These are phyloP conservation scores for Lanistes nyassanus DNA, from an alignment of 1,140 invertebrate species.

Conservation along the genomic window DNA sequence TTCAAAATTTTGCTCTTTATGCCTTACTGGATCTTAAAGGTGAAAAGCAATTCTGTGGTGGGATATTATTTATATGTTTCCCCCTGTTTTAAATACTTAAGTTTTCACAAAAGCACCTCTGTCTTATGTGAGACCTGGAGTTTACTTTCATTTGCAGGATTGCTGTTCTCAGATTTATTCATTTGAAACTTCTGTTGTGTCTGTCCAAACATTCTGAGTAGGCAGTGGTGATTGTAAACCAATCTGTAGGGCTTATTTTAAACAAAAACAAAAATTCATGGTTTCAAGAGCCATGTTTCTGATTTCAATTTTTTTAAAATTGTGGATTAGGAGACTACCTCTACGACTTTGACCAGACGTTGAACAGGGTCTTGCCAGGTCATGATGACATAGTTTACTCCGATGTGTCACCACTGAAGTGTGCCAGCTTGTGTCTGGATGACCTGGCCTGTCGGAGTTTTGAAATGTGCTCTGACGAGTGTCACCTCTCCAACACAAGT, in stretches of 20 bases:
- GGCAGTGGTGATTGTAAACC: neutral
- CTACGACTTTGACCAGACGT: slow-evolving; percentile 36
- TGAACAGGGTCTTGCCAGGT: slow-evolving; percentile 19
- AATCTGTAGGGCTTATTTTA: no score
- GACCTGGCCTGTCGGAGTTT: slow-evolving; percentile 36
- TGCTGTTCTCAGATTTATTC: no score
- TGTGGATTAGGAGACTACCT: slow-evolving; percentile 41
- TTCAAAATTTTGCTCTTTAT: no score
- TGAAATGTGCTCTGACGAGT: slow-evolving; percentile 42
- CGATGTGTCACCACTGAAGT: slow-evolving; percentile 26
- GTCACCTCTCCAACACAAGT: slow-evolving; percentile 32
- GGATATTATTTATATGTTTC: no score
- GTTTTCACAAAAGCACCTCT: no score
- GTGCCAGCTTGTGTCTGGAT: slow-evolving; percentile 44
- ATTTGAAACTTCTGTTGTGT: no score
- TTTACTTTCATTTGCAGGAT: no score
- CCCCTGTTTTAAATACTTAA: no score
- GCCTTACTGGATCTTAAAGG: no score
- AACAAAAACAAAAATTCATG: neutral
- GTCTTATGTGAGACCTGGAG: no score
- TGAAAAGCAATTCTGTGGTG: no score
- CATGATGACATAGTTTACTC: slow-evolving; percentile 27
- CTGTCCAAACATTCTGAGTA: no score
- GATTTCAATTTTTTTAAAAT: neutral
- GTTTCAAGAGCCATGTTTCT: neutral